phyloP scores from a whole-genome alignment of 2,113 vertebrate species.

The Sylvilagus bachmani region DNA sequence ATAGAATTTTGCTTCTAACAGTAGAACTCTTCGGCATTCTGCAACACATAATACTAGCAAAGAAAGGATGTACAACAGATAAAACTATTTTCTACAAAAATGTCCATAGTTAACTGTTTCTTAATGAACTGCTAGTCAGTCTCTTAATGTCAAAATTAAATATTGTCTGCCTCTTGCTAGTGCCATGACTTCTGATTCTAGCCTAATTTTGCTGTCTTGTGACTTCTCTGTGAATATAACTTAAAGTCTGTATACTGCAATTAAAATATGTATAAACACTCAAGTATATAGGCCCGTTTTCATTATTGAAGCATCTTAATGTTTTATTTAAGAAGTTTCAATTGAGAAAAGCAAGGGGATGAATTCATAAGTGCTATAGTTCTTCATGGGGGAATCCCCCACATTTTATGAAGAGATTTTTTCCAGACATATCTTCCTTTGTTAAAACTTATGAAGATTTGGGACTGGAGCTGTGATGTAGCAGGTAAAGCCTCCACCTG shows the following conservation, averaged over 20 bases:
- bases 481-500: too few relatives aligned
- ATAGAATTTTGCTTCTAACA: conserved; percentile 29
- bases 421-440: neutral
- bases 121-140: conserved; percentile 1
- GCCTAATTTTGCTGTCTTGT: neutral
- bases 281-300: neutral
- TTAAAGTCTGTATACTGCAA: conserved; percentile 16
- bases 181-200: neutral
- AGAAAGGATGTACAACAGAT: conserved; percentile 7
- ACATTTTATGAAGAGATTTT: neutral
- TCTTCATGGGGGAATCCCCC: neutral
- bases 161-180: neutral
- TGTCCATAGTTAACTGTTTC: neutral
- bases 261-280: neutral
- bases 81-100: conserved; percentile 38
- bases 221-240: neutral
- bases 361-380: neutral
- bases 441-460: neutral
- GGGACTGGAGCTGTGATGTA: too few relatives aligned
- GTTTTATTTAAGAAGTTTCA: conserved; percentile 44
- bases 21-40: neutral
- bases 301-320: neutral
- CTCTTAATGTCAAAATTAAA: conserved; percentile 26
- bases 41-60: neutral
- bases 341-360: conserved; percentile 54